Evolutionary conservation across 2,888 invertebrate species (phyloP).

Genomic region (Argyresthia goedartella): DNA sequence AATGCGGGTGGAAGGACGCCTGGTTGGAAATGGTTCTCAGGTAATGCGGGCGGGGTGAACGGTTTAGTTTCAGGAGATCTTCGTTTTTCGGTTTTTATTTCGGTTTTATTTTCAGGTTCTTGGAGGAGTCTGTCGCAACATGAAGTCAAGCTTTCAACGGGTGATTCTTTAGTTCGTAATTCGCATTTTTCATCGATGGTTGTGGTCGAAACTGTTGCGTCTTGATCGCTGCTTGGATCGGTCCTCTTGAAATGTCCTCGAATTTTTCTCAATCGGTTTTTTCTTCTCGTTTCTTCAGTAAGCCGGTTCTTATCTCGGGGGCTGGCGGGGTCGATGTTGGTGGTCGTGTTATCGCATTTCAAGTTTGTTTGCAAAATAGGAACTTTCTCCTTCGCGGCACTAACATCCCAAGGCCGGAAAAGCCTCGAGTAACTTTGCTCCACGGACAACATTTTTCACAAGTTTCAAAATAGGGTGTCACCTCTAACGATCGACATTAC

Average conservation of each 20-base stretch:
- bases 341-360: slow-evolving; percentile 17
- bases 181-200: slow-evolving; percentile 34
- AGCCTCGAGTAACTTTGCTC: slow-evolving; percentile 62
- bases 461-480: slow-evolving; percentile 22
- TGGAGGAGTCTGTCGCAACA: slow-evolving; percentile 51
- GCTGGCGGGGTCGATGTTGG: slow-evolving; percentile 13
- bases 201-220: slow-evolving; percentile 71
- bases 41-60: neutral
- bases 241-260: slow-evolving; percentile 49
- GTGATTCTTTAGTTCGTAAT: slow-evolving; percentile 25
- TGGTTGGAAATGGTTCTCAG: neutral
- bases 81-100: slow-evolving; percentile 11
- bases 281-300: slow-evolving; percentile 38
- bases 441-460: slow-evolving; percentile 42
- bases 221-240: slow-evolving; percentile 52
- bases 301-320: slow-evolving; percentile 26
- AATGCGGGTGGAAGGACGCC: slow-evolving; percentile 8
- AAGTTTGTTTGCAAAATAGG: slow-evolving; percentile 12
- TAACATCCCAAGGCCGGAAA: slow-evolving; percentile 74
- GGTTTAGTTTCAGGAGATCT: slow-evolving; percentile 1
- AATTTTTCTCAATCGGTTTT: slow-evolving; percentile 55
- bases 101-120: slow-evolving; percentile 25
- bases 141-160: slow-evolving; percentile 44
- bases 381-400: slow-evolving; percentile 24
- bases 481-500: slow-evolving; percentile 40